Conservation (phyloP, 2,113 vertebrate species). For the Macaca fascicularis region T2T-MFA8v1.1 NC_088379.1:130807001-130807500, state of each 20-base stretch:
- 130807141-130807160: not conserved
- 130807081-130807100: not conserved
- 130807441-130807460: no score
- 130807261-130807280: not conserved
- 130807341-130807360: no score
- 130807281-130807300: not conserved
- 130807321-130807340: no score
- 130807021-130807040: not conserved
- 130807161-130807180: not conserved
- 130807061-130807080: not conserved
- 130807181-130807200: not conserved
- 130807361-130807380: no score
- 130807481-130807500: no score
- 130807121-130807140: not conserved
- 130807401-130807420: no score
- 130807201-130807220: not conserved
- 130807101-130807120: not conserved
- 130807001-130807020: not conserved
- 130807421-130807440: no score
- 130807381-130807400: no score
- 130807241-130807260: not conserved
- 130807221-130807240: not conserved
- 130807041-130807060: not conserved
- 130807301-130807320: not conserved
- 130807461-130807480: no score